phyloP scores from a whole-genome alignment of 2,113 vertebrate genomes.

The Vimba vimba region DNA sequence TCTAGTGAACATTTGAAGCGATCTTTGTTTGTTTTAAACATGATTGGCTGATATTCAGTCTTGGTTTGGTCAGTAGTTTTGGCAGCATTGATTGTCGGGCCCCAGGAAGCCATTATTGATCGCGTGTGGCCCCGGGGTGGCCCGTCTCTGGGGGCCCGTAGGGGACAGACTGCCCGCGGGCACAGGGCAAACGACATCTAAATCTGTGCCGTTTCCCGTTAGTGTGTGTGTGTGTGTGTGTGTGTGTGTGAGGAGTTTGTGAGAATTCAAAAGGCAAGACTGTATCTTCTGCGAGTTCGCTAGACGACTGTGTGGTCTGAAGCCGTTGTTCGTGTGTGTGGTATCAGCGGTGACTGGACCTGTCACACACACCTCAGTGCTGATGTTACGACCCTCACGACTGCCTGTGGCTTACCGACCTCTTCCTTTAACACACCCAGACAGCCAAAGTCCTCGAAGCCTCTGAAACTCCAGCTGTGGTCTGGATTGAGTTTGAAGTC shows the following conservation, averaged over 20 bases:
- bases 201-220: neutral
- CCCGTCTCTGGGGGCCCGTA: constrained; percentile 59
- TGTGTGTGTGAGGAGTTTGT: too few species aligned
- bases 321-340: constrained; percentile 9
- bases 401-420: constrained; percentile 23
- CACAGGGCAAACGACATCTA: constrained; percentile 27
- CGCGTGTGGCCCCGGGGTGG: constrained; percentile 69
- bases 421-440: constrained; percentile 12
- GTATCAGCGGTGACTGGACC: constrained; percentile 19
- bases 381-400: constrained; percentile 50
- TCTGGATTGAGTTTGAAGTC: constrained; percentile 25
- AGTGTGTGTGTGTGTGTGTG: constrained; percentile 9
- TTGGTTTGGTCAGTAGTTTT: neutral
- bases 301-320: neutral
- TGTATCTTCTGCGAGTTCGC: neutral
- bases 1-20: neutral
- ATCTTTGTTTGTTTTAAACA: neutral
- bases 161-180: constrained; percentile 70
- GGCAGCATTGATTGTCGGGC: constrained; percentile 47
- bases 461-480: constrained; percentile 45
- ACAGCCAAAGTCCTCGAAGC: constrained; percentile 26
- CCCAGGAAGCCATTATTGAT: constrained; percentile 58
- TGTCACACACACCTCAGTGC: constrained; percentile 36
- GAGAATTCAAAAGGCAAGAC: neutral
- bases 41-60: neutral